Conservation (phyloP, 2,888 invertebrate genomes). For the Pomacea canaliculata region DNA sequence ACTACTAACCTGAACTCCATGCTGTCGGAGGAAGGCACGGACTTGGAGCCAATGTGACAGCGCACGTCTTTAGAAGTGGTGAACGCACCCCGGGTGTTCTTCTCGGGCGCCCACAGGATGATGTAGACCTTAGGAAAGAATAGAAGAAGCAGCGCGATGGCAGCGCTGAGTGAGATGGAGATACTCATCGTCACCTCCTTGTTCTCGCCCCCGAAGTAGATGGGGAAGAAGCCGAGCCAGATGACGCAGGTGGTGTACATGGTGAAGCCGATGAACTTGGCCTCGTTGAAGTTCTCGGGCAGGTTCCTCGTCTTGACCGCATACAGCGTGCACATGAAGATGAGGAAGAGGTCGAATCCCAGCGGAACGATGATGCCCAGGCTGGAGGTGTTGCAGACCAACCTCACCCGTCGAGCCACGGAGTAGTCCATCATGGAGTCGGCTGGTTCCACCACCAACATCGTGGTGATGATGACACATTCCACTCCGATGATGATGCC, state of each 20-base stretch:
- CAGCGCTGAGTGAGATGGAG: slow-evolving; percentile 81
- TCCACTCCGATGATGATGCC: slow-evolving; percentile 88
- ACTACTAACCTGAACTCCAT: slow-evolving; percentile 54
- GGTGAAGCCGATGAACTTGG: slow-evolving; percentile 86
- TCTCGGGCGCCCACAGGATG: slow-evolving; percentile 81
- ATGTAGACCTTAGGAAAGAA: slow-evolving; percentile 81
- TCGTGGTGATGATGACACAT: slow-evolving; percentile 78
- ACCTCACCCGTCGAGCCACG: slow-evolving; percentile 72
- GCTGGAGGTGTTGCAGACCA: slow-evolving; percentile 77
- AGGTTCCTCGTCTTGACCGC: slow-evolving; percentile 85
- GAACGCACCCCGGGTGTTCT: slow-evolving; percentile 82
- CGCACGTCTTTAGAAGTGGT: slow-evolving; percentile 81
- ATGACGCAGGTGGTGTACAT: slow-evolving; percentile 99
- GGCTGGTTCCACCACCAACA: slow-evolving; percentile 76
- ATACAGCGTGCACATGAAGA: slow-evolving; percentile 90
- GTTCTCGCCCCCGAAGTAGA: slow-evolving; percentile 88
- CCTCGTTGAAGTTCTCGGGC: slow-evolving; percentile 95
- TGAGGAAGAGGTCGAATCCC: slow-evolving; percentile 80
- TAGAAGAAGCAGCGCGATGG: slow-evolving; percentile 80
- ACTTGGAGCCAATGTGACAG: slow-evolving; percentile 76
- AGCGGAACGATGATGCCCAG: slow-evolving; percentile 82
- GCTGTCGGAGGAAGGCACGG: slow-evolving; percentile 60
- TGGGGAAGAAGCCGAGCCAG: slow-evolving; percentile 97
- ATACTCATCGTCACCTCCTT: slow-evolving; percentile 77
- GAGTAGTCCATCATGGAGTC: slow-evolving; percentile 72